Evolutionary conservation across 2,113 vertebrate species (phyloP).

Genomic region (Chaenocephalus aceratus): DNA sequence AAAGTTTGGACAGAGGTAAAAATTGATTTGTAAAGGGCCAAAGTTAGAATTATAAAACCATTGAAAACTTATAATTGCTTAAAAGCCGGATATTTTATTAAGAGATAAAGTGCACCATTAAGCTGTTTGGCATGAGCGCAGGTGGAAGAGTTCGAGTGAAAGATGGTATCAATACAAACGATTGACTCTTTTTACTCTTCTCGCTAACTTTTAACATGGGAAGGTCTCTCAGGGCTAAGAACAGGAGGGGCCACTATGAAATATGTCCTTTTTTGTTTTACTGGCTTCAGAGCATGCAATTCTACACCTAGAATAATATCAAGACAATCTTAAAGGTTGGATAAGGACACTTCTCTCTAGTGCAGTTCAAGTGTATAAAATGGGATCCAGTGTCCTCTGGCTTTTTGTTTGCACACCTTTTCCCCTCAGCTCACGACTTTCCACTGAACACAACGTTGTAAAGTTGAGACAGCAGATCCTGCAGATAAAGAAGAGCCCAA

Average conservation of each 20-base stretch:
- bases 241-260: no score
- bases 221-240: background rate
- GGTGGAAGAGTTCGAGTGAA: background rate
- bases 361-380: background rate
- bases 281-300: background rate
- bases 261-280: background rate
- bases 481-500: background rate
- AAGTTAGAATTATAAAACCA: background rate
- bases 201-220: background rate
- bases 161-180: background rate
- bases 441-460: background rate
- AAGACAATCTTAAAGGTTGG: background rate
- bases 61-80: conserved; percentile 5
- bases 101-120: background rate
- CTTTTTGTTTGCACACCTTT: background rate
- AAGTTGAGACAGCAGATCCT: conserved; percentile 5
- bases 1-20: conserved; percentile 7
- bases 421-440: background rate
- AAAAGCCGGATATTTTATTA: background rate
- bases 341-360: background rate
- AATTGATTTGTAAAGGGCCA: background rate
- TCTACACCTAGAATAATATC: background rate
- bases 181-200: background rate
- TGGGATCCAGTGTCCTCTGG: background rate
- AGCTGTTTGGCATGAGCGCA: background rate